These are phyloP conservation scores for Onthophagus taurus DNA, from an alignment of 1,140 invertebrate species.

Conservation along the genomic window DNA sequence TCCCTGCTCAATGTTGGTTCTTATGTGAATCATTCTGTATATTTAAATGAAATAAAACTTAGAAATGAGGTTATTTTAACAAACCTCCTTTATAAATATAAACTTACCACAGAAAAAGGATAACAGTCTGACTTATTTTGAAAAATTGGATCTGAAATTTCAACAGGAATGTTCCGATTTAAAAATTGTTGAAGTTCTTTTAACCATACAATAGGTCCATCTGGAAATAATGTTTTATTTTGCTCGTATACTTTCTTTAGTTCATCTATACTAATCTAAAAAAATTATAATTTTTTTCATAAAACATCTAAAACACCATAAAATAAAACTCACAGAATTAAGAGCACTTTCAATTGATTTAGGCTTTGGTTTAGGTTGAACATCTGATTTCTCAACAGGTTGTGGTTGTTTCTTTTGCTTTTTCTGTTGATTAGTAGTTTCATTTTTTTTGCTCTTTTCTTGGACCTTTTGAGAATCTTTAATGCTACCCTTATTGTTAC, in stretches of 20 bases:
- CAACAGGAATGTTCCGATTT: constrained; percentile 51
- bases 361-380: constrained; percentile 50
- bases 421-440: constrained; percentile 38
- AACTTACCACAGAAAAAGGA: constrained; percentile 31
- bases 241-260: constrained; percentile 43
- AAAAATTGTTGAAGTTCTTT: constrained; percentile 53
- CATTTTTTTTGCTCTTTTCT: constrained; percentile 35
- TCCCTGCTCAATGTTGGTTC: no score
- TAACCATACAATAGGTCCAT: constrained; percentile 51
- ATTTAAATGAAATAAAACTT: no score
- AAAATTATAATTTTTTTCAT: constrained; percentile 23
- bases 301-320: not conserved
- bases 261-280: constrained; percentile 50
- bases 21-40: no score
- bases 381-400: no score
- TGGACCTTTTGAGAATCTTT: constrained; percentile 39
- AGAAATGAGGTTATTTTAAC: constrained; percentile 2
- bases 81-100: not conserved
- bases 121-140: constrained; percentile 40
- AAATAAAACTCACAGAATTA: constrained; percentile 42
- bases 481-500: constrained; percentile 32
- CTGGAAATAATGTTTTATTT: constrained; percentile 48
- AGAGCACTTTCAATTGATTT: constrained; percentile 59
- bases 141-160: constrained; percentile 51
- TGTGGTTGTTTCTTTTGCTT: constrained; percentile 43